Evolutionary conservation across 1,140 invertebrate species (phyloP), one percentile per base, ranked within the genome.

Genomic region (Aphelinus certus): DNA sequence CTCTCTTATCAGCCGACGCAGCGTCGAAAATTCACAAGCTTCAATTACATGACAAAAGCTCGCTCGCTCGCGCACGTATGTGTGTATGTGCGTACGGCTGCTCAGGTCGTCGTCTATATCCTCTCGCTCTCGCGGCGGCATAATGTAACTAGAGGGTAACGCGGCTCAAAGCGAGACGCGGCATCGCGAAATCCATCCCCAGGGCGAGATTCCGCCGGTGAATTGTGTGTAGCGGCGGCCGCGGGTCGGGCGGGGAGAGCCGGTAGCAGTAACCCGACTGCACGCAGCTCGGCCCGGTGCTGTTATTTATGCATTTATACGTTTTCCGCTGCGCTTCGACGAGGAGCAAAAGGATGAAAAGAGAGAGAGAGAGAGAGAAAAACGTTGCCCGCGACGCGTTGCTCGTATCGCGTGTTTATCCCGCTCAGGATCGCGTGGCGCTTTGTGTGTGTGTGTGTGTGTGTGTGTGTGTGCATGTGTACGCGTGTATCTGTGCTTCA

Each of bases 261-360:
- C 51, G 63, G 51, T 7, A 43, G 10, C 62, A 58, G 47, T 56
- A 57, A 45, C 60, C 71, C 53, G 58, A 69, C 63, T 70, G 49
- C 56, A 45, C 51, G 51, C 26, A 26, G 26, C 56, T 64, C 46
- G 64, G 26, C 26, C 26, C 26, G 26, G 26, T 26, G 56, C 61
- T 26, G 67, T 76, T 79, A 77, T 79, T 77, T 79, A 79, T 79
- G 78, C 71, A 79, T 79, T 76, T 79, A 73, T 75, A 73, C 72
- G 64, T 73, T 78, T 68, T 67, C 71, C 51, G 42, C 45, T 7
- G 46, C 53, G 67, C 42, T 62, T 51, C 43, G 42, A 9, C 58
- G 60, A 49, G 7, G 63, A 49, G 51, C 9, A 49, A 49, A 48
- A 49, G 62, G 2, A 10, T 3, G 47, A 66, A 60, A 43, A 58